A percentile compares a stretch with the other conserved stretches of the same genome.
These are phyloP conservation scores for Cephalopterus ornatus DNA, from an alignment of 2,113 vertebrate species.

Conservation along the genomic window DNA sequence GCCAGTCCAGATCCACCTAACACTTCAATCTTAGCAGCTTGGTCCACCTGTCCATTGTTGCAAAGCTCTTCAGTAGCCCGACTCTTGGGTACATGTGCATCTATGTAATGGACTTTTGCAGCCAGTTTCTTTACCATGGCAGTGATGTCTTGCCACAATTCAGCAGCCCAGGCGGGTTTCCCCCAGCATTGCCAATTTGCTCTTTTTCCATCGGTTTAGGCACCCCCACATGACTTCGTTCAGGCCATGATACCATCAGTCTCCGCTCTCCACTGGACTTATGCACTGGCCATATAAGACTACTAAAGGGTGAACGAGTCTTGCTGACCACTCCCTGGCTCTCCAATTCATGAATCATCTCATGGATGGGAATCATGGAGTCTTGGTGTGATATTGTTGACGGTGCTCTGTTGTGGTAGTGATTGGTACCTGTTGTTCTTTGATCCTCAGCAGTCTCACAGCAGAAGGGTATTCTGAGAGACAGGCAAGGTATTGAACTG, in stretches of 20 bases:
- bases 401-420: neutral
- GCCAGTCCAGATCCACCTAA: neutral
- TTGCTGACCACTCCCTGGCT: neutral
- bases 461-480: neutral
- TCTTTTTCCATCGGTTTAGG: neutral
- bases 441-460: neutral
- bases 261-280: neutral
- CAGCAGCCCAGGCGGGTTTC: neutral
- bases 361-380: neutral
- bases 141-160: neutral
- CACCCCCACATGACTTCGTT: neutral
- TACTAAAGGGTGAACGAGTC: neutral
- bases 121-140: neutral
- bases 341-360: neutral
- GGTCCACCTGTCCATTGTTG: neutral
- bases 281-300: neutral
- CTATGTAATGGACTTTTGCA: neutral
- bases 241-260: neutral
- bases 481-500: neutral
- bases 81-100: neutral
- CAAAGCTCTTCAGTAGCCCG: neutral
- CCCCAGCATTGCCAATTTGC: neutral
- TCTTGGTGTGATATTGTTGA: neutral
- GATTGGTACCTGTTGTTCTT: neutral
- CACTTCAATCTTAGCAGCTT: neutral